phyloP scores from a whole-genome alignment of 2,797 vertebrate species.

The Triplophysa bombifrons region DNA sequence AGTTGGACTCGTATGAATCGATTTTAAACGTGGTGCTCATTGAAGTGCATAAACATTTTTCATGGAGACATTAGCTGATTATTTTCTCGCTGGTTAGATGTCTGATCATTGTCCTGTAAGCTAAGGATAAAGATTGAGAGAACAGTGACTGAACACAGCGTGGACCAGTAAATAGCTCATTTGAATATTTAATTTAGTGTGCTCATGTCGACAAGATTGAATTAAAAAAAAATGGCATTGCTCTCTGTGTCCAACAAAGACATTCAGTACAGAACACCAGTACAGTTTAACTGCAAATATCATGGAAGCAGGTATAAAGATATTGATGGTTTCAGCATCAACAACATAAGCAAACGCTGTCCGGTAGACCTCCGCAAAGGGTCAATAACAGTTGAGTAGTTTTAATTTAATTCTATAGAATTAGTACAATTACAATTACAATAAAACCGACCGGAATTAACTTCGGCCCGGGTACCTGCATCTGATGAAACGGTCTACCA shows the following conservation, averaged over 20 bases:
- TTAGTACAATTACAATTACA: too few species aligned
- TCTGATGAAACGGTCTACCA: background rate
- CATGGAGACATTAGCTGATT: conserved; percentile 33
- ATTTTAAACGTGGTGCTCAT: conserved; percentile 38
- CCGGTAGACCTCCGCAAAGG: too few species aligned
- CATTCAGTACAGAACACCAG: background rate
- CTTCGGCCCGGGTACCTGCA: too few species aligned
- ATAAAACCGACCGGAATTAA: too few species aligned
- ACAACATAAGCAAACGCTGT: too few species aligned
- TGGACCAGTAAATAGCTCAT: background rate
- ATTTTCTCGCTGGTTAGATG: conserved; percentile 3
- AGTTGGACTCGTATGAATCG: conserved; percentile 41
- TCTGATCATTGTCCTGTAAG: conserved; percentile 26
- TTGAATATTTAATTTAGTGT: conserved; percentile 23
- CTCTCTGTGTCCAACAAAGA: background rate
- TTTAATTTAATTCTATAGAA: too few species aligned
- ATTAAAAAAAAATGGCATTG: conserved; percentile 6
- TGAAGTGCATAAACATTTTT: conserved; percentile 36
- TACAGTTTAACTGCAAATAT: background rate
- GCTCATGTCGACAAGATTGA: conserved; percentile 7
- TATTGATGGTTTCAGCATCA: too few species aligned
- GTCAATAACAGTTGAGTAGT: too few species aligned
- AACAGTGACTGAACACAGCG: conserved; percentile 16
- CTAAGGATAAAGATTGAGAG: conserved; percentile 13
- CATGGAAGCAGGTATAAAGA: background rate